Percentiles rank a stretch among this genome's conserved stretches.
These are phyloP conservation scores for Eubucco bourcierii DNA, from an alignment of 2,113 vertebrate species.

Conservation along the genomic window DNA sequence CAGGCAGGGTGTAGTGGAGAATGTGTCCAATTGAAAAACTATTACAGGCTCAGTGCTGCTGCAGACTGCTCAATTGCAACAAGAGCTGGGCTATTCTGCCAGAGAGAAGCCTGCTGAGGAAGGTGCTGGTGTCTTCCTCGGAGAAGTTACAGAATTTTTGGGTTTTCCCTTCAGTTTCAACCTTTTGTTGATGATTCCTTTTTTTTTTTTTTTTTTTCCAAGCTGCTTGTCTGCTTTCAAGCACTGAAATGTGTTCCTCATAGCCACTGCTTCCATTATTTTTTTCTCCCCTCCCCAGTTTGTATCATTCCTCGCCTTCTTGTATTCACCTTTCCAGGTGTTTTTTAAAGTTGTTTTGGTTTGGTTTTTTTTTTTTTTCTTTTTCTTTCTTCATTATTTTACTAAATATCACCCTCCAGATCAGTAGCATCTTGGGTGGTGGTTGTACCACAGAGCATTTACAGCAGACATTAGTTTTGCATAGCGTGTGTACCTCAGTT, in stretches of 20 bases:
- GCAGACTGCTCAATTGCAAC: constrained; percentile 49
- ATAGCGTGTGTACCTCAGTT: constrained; percentile 37
- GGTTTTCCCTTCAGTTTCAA: background rate
- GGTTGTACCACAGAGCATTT: constrained; percentile 34
- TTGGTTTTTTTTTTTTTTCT: background rate
- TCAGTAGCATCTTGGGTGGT: constrained; percentile 59
- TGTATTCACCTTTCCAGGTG: background rate
- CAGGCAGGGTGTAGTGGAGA: constrained; percentile 56
- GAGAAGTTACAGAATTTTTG: background rate
- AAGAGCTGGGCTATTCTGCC: background rate
- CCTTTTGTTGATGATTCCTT: background rate
- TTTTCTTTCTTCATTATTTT: constrained; percentile 56
- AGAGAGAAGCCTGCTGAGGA: constrained; percentile 6
- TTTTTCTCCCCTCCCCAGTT: background rate
- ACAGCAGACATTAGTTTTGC: constrained; percentile 36
- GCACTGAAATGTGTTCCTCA: background rate
- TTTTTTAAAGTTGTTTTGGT: background rate
- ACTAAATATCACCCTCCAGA: constrained; percentile 32
- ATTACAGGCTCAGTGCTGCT: constrained; percentile 31
- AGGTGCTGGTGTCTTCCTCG: background rate
- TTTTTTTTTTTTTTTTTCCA: background rate
- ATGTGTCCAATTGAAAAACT: constrained; percentile 73
- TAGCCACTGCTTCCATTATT: fast-evolving
- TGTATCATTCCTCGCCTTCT: background rate
- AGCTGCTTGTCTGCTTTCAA: background rate